Percentiles rank a stretch among this genome's conserved stretches.
Evolutionary conservation across 2,888 invertebrate species (phyloP).

Genomic region (Drosophila tripunctata): DNA sequence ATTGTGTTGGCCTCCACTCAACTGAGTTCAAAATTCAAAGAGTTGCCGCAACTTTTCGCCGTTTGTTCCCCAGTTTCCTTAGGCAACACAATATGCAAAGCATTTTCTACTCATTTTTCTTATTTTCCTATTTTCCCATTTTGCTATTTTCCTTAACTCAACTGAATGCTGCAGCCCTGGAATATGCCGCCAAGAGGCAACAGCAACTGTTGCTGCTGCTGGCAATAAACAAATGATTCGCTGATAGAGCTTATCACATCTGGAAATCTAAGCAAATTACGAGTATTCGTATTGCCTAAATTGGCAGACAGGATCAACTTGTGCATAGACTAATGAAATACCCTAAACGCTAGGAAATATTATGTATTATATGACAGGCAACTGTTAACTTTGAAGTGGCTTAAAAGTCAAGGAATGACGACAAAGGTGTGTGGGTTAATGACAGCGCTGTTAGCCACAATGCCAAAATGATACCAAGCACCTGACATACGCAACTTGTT

Average conservation of each 20-base stretch:
- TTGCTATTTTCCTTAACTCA: background rate
- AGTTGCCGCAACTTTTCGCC: constrained; percentile 44
- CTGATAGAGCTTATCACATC: constrained; percentile 31
- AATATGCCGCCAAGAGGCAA: constrained; percentile 24
- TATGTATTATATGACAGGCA: background rate
- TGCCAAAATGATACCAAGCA: constrained; percentile 38
- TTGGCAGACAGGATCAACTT: no score
- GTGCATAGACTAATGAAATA: background rate
- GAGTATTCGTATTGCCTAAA: background rate
- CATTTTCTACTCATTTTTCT: constrained; percentile 20
- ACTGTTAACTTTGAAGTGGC: background rate
- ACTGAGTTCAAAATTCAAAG: constrained; percentile 49
- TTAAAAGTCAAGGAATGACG: background rate
- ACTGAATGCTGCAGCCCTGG: background rate
- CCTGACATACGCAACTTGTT: constrained; percentile 58
- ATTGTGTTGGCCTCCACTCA: constrained; percentile 25
- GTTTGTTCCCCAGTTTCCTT: constrained; percentile 11
- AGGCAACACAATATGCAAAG: constrained; percentile 37
- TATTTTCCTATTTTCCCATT: background rate
- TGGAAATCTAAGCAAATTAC: constrained; percentile 11
- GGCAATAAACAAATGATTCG: constrained; percentile 31
- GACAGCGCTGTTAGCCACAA: constrained; percentile 38
- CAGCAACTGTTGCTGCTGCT: constrained; percentile 55
- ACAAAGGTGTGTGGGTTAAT: constrained; percentile 25
- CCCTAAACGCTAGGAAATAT: background rate